Percentiles rank a stretch among this genome's conserved stretches.
These are phyloP conservation scores for Nibea coibor DNA, from an alignment of 2,113 vertebrate species.

Conservation along the genomic window DNA sequence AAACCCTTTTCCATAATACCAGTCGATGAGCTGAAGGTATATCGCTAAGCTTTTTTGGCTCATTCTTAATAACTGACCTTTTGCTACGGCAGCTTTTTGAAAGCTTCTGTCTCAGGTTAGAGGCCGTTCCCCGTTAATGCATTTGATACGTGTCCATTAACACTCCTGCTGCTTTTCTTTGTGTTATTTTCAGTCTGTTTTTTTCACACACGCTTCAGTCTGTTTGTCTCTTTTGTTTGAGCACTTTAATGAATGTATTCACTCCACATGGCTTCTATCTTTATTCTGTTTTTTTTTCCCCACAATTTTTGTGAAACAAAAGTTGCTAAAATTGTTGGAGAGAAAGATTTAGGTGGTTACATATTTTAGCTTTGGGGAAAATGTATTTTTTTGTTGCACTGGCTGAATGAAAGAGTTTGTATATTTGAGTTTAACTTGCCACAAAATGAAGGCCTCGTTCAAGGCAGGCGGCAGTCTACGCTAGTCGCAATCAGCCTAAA, in stretches of 20 bases:
- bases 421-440: conserved; percentile 19
- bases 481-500: too few species aligned
- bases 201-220: not conserved
- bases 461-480: not conserved
- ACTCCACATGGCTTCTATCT: conserved; percentile 23
- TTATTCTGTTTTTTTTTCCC: not conserved
- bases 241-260: conserved; percentile 56
- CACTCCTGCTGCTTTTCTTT: conserved; percentile 12
- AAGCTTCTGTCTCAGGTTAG: conserved; percentile 27
- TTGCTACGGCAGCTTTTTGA: conserved; percentile 18
- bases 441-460: not conserved
- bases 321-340: not conserved
- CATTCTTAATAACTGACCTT: conserved; percentile 17
- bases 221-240: not conserved
- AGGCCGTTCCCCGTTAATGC: conserved; percentile 24
- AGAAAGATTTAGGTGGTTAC: not conserved
- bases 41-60: conserved; percentile 12
- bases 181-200: not conserved
- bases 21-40: conserved; percentile 10
- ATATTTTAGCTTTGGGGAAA: not conserved
- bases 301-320: not conserved
- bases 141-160: conserved; percentile 20
- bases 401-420: not conserved
- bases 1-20: conserved; percentile 40
- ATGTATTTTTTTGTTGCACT: not conserved